Conservation (phyloP, 1,140 invertebrate genomes). For the Neelides sp. region DNA sequence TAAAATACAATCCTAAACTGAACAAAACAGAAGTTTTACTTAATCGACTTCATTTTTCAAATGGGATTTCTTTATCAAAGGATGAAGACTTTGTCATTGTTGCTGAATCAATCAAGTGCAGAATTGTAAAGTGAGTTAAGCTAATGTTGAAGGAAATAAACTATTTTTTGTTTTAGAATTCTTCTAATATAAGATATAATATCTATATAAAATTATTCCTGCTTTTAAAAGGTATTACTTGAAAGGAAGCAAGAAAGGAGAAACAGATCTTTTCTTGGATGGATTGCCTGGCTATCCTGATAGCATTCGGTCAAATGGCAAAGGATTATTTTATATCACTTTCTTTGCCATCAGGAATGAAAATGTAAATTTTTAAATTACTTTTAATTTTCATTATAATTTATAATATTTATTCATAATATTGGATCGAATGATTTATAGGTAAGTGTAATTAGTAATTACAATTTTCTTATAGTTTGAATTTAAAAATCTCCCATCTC, state of each 20-base stretch:
- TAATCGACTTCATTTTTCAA: constrained; percentile 38
- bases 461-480: background rate
- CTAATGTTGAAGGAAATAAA: background rate
- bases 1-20: constrained; percentile 36
- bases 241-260: constrained; percentile 33
- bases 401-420: background rate
- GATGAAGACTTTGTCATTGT: constrained; percentile 38
- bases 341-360: constrained; percentile 27
- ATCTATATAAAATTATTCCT: no score
- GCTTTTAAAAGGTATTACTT: constrained; percentile 38
- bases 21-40: constrained; percentile 34
- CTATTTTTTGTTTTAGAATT: no score
- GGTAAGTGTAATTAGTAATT: background rate
- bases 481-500: background rate
- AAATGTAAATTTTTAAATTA: constrained; percentile 3
- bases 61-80: constrained; percentile 39
- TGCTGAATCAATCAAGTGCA: constrained; percentile 35
- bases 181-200: no score
- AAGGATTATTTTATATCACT: constrained; percentile 40
- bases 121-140: constrained; percentile 35
- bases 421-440: no score
- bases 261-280: constrained; percentile 36
- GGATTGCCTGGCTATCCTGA: constrained; percentile 41
- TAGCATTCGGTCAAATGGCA: constrained; percentile 37
- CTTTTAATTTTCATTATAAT: background rate